Conservation (phyloP, 2,888 invertebrate genomes). For the Conops quadrifasciatus region DNA sequence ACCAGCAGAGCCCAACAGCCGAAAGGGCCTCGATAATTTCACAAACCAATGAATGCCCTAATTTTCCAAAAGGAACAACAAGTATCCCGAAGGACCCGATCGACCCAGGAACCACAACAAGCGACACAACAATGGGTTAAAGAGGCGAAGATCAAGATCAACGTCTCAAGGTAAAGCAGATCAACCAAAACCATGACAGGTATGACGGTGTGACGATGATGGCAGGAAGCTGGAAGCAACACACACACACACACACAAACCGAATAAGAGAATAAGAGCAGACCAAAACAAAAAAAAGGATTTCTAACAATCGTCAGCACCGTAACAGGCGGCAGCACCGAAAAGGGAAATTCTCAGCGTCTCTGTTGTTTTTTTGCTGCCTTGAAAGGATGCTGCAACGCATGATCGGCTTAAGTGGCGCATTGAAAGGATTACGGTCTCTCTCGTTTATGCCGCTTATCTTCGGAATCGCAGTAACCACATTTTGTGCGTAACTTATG, state of each 20-base stretch:
- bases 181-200: not conserved
- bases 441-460: slow-evolving; percentile 36
- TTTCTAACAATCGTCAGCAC: not conserved
- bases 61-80: slow-evolving; percentile 41
- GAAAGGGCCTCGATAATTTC: slow-evolving; percentile 54
- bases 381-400: slow-evolving; percentile 47
- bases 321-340: not conserved
- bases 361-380: slow-evolving; percentile 37
- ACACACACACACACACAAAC: slow-evolving; percentile 36
- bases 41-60: slow-evolving; percentile 55
- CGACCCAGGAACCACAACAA: slow-evolving; percentile 42
- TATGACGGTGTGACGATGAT: not conserved
- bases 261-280: slow-evolving; percentile 35
- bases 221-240: slow-evolving; percentile 24
- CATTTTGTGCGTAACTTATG: not conserved
- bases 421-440: slow-evolving; percentile 64
- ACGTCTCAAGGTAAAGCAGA: slow-evolving; percentile 33
- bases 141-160: slow-evolving; percentile 49
- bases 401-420: slow-evolving; percentile 65
- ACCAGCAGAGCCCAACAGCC: slow-evolving; percentile 45
- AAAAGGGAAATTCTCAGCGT: not conserved
- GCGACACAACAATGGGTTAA: slow-evolving; percentile 52
- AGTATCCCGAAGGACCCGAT: slow-evolving; percentile 43
- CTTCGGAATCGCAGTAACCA: slow-evolving; percentile 7
- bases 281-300: not conserved